phyloP scores from a whole-genome alignment of 2,113 vertebrate species.

The human (Homo sapiens) region GRCh38 chr6:104501501-104502000 shows the following conservation, averaged over 20 bases:
- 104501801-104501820: conserved; percentile 50
- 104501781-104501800: conserved; percentile 20
- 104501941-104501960: background rate
- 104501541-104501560: conserved; percentile 44
- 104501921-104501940: background rate
- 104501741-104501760: conserved; percentile 48
- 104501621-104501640: background rate
- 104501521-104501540: conserved; percentile 59
- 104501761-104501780: conserved; percentile 52
- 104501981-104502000: conserved; percentile 38
- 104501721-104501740: conserved; percentile 22
- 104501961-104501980: conserved; percentile 1
- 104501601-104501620: background rate
- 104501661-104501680: background rate
- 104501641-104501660: background rate
- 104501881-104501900: background rate
- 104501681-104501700: conserved; percentile 21
- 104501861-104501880: conserved; percentile 31
- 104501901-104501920: conserved; percentile 13
- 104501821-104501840: conserved; percentile 43
- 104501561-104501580: conserved; percentile 14
- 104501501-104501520: conserved; percentile 64
- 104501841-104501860: conserved; percentile 29
- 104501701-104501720: background rate
- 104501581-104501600: background rate